These are phyloP conservation scores for sheep (Ovis aries) DNA, from an alignment of 2,113 vertebrate genomes.

Conservation along the genomic window DNA sequence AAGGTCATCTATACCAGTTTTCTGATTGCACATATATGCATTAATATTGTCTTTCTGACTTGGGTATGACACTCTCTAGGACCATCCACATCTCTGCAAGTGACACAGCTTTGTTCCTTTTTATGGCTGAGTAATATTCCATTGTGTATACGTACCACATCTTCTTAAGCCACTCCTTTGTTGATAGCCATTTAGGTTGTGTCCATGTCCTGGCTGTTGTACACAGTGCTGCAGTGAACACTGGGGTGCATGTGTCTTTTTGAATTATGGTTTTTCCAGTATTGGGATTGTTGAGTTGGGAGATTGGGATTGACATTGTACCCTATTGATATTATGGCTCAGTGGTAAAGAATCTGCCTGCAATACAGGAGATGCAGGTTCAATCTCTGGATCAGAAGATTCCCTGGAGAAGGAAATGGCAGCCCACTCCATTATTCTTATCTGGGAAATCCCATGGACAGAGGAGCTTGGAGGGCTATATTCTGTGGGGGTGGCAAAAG, in stretches of 20 bases:
- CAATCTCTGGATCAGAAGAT: neutral
- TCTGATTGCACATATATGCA: neutral
- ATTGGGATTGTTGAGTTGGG: neutral
- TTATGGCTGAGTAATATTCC: neutral
- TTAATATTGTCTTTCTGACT: neutral
- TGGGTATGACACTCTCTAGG: neutral
- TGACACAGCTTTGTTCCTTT: neutral
- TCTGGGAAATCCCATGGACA: neutral
- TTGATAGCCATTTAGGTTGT: neutral
- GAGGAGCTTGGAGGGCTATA: neutral
- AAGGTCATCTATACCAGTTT: neutral
- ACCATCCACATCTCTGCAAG: neutral
- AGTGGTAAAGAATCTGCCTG: neutral
- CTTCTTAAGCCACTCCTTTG: neutral
- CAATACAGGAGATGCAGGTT: neutral
- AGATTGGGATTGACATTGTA: neutral
- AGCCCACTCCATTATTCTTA: neutral
- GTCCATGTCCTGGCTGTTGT: neutral
- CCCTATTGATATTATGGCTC: neutral
- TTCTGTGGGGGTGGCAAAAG: neutral
- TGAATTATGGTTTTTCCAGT: neutral
- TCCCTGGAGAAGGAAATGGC: neutral
- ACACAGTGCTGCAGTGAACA: neutral
- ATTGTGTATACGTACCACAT: fast-evolving
- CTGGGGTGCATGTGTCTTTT: neutral